phyloP scores from a whole-genome alignment of 2,888 invertebrate genomes.

The Dicroscelio sp. region DNA sequence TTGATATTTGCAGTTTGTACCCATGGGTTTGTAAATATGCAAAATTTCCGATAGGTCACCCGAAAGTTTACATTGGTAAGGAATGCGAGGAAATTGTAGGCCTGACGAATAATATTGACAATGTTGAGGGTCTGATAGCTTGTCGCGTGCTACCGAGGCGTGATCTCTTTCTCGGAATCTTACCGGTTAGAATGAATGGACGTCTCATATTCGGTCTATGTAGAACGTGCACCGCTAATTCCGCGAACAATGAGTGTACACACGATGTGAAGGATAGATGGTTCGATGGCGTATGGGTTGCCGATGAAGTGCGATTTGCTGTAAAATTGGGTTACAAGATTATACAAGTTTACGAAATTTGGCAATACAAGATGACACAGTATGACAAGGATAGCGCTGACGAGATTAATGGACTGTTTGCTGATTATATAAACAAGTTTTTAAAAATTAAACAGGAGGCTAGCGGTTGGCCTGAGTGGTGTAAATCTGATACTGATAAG shows the following conservation, averaged over 20 bases:
- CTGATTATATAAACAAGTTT: too few relatives aligned
- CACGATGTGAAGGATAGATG: background rate
- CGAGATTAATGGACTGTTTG: background rate
- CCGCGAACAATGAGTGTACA: background rate
- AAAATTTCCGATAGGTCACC: conserved; percentile 18
- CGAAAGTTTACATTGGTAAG: background rate
- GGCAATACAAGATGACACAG: background rate
- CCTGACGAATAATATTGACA: too few relatives aligned
- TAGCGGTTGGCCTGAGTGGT: too few relatives aligned
- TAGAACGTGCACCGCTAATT: background rate
- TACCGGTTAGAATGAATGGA: background rate
- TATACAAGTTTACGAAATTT: background rate
- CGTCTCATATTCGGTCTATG: background rate
- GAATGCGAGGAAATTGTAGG: too few relatives aligned
- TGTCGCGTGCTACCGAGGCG: background rate
- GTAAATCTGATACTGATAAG: too few relatives aligned
- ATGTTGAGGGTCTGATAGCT: background rate
- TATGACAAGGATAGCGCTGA: background rate
- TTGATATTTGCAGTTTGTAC: conserved; percentile 18
- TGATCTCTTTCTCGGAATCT: background rate
- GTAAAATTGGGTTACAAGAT: background rate
- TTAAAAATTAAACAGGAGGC: too few relatives aligned
- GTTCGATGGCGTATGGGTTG: background rate
- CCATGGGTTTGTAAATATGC: conserved; percentile 22
- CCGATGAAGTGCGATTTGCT: background rate